Evolutionary conservation across 2,797 vertebrate species (phyloP), one percentile per base, ranked within the genome.

Genomic region (Geotrypetes seraphini): DNA sequence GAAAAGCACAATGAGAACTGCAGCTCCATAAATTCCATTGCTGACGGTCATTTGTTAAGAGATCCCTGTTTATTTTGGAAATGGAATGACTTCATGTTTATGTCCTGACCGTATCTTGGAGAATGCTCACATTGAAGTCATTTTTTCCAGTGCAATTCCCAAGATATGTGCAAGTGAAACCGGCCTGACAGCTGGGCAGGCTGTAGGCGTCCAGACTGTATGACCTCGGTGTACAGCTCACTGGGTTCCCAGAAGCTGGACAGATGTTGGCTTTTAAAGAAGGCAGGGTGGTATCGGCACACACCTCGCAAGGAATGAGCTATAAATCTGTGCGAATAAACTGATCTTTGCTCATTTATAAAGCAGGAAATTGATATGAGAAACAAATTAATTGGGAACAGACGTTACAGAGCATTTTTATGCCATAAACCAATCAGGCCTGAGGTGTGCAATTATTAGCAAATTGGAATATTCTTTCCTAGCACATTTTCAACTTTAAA

Each of bases 111-210:
- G 32, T 37, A 39, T n/a, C 31, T 25, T 39, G 43, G 5, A n/a
- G 25, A 56, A 50, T 43, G 12, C 50, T 52, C 39, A 21, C 40
- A 16, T 37, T 51, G 31, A 42, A 57, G 38, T 39, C 28, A 36
- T 47, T 62, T 50, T 57, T 66, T 62, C 51, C 47, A 43, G 8
- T 43, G 14, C n/a, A 57, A 58, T 40, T 60, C 38, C 25, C 43
- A 34, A 18, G 19, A 12, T 49, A 26, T 42, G 64, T 60, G 24
- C 53, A 67, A 29, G 55, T 49, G 43, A 49, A 18, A 13, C 15
- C 48, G 20, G 4, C 35, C 22, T 63, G 44, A 63, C 23, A 41
- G 26, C 54, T 46, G 36, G 60, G 36, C 19, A 57, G 37, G n/a
- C 28, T 54, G 23, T 36, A 57, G 41, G 41, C 57, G 46, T 25